Evolutionary conservation across 2,113 vertebrate species (phyloP).

Genomic region (Melanerpes aurifrons): DNA sequence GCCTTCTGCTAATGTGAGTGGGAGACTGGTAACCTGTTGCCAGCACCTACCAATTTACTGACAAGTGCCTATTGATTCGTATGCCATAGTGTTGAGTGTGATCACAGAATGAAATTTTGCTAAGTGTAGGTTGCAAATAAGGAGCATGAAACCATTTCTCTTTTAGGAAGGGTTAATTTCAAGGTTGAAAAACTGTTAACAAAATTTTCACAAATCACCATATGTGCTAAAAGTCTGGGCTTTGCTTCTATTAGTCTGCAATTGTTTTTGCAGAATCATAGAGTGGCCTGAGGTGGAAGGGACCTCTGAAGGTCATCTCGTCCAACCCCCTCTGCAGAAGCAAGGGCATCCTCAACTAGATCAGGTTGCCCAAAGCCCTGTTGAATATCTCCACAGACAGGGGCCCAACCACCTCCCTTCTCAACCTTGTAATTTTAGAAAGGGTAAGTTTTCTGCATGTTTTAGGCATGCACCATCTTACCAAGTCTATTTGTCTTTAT

Average conservation of each 20-base stretch:
- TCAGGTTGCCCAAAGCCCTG: no score
- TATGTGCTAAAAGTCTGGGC: not conserved
- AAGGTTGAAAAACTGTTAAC: not conserved
- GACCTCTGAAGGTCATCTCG: no score
- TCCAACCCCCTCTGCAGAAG: no score
- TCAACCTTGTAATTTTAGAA: not conserved
- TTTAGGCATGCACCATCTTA: not conserved
- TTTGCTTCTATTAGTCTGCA: not conserved
- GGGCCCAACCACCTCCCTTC: no score
- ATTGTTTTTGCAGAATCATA: not conserved
- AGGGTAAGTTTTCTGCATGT: not conserved
- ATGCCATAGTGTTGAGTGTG: not conserved
- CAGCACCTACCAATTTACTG: conserved; percentile 47
- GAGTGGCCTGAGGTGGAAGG: no score
- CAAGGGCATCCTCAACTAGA: no score
- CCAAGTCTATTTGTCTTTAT: not conserved
- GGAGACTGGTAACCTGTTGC: not conserved
- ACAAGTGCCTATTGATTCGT: conserved; percentile 47
- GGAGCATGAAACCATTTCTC: not conserved
- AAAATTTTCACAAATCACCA: not conserved
- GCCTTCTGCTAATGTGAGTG: not conserved
- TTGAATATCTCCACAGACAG: no score
- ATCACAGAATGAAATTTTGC: conserved; percentile 26
- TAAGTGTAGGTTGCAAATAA: not conserved
- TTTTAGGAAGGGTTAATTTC: conserved; percentile 51